phyloP scores from a whole-genome alignment of 2,888 invertebrate species.

The Nyleta sp. region DNA sequence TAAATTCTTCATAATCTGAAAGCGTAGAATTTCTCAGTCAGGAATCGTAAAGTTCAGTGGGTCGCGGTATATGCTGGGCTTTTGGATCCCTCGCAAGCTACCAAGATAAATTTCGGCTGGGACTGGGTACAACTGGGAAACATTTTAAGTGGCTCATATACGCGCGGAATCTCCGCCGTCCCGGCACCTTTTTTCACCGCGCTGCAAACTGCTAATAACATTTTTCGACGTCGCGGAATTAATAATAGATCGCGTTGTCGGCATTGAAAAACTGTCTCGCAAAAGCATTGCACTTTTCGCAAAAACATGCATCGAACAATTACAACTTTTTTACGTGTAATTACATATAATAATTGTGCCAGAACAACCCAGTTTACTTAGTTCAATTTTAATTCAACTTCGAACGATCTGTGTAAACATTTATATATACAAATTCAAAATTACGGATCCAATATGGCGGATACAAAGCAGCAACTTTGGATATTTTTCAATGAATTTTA shows the following conservation, averaged over 20 bases:
- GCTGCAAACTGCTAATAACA: conserved; percentile 45
- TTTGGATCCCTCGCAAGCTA: conserved; percentile 22
- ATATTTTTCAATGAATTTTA: too few species aligned
- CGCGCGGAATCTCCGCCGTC: neutral
- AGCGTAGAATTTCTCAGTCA: conserved; percentile 42
- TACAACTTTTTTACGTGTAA: too few species aligned
- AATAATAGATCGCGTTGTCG: too few species aligned
- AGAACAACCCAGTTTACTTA: too few species aligned
- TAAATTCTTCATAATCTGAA: conserved; percentile 55
- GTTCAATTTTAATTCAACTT: too few species aligned
- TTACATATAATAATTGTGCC: too few species aligned
- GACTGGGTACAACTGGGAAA: conserved; percentile 37
- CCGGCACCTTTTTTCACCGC: conserved; percentile 19
- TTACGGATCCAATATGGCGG: too few species aligned
- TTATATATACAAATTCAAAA: too few species aligned
- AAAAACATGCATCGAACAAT: neutral
- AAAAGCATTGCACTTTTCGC: too few species aligned
- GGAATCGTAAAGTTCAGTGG: conserved; percentile 60
- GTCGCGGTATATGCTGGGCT: conserved; percentile 37
- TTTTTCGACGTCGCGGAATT: conserved; percentile 44
- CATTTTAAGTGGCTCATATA: conserved; percentile 60
- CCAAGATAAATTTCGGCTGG: conserved; percentile 52
- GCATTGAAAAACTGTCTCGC: too few species aligned
- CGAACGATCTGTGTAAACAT: too few species aligned
- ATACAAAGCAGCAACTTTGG: too few species aligned